Conservation (phyloP, 2,797 vertebrate genomes). For the Adelosebastes latens region DNA sequence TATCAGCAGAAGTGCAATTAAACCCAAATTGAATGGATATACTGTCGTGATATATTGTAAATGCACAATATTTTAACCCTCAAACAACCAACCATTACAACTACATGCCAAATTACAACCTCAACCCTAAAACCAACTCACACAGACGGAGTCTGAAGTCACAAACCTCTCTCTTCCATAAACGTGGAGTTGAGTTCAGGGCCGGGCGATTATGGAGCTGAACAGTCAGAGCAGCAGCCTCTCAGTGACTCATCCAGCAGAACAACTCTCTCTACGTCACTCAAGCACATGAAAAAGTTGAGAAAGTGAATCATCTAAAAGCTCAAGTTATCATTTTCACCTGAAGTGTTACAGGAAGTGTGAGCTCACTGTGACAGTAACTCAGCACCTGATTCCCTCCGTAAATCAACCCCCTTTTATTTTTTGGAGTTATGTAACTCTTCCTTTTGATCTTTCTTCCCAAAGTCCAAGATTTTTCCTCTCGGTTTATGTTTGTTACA, state of each 20-base stretch:
- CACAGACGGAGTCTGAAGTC: conserved; percentile 1
- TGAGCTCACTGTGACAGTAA: neutral
- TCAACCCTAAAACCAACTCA: neutral
- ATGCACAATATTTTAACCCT: neutral
- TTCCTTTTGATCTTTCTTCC: neutral
- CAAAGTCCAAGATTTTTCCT: fast-evolving
- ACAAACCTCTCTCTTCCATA: neutral
- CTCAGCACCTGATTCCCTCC: neutral
- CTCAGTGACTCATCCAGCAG: conserved; percentile 47
- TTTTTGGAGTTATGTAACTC: neutral
- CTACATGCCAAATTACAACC: neutral
- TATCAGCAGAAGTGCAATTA: neutral
- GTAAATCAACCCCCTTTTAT: fast-evolving
- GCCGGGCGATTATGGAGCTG: neutral
- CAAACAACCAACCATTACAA: neutral
- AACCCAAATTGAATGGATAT: neutral
- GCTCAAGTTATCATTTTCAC: conserved; percentile 20
- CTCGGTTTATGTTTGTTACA: neutral
- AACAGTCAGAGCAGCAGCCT: conserved; percentile 5
- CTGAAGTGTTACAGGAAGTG: neutral
- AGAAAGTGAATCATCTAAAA: conserved; percentile 45
- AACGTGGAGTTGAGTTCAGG: neutral
- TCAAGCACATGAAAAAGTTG: conserved; percentile 7
- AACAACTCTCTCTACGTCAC: neutral
- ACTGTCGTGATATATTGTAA: neutral